Evolutionary conservation across 2,113 vertebrate species (phyloP).

Genomic region (Rhodinocichla rosea): DNA sequence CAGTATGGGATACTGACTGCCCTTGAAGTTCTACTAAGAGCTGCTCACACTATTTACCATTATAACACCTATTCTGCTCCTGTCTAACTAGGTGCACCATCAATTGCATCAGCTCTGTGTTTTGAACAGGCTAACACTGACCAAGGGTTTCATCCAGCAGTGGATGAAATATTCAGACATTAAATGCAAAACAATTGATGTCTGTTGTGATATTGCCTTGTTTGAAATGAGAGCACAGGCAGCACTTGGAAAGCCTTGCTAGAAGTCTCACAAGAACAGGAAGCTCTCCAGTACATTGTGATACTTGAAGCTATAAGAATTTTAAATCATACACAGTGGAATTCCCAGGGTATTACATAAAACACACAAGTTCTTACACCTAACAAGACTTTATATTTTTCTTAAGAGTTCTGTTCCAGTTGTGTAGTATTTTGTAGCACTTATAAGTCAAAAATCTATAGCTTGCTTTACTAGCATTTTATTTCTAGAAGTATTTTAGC

Average conservation of each 20-base stretch:
- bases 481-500: background rate
- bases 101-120: background rate
- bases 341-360: background rate
- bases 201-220: background rate
- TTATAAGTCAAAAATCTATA: background rate
- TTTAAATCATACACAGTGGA: background rate
- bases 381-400: background rate
- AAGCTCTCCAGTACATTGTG: background rate
- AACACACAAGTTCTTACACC: background rate
- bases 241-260: background rate
- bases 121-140: background rate
- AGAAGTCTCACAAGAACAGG: background rate
- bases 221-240: background rate
- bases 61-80: background rate
- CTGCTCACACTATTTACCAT: background rate
- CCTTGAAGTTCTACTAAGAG: conserved; percentile 15
- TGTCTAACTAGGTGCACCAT: background rate
- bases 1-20: background rate
- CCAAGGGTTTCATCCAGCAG: background rate
- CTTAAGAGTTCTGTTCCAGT: background rate
- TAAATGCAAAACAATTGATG: background rate
- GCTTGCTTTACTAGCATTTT: background rate
- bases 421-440: background rate
- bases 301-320: background rate
- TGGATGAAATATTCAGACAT: background rate